These are phyloP conservation scores for Eriocheir sinensis DNA, from an alignment of 1,140 invertebrate genomes.

Conservation along the genomic window DNA sequence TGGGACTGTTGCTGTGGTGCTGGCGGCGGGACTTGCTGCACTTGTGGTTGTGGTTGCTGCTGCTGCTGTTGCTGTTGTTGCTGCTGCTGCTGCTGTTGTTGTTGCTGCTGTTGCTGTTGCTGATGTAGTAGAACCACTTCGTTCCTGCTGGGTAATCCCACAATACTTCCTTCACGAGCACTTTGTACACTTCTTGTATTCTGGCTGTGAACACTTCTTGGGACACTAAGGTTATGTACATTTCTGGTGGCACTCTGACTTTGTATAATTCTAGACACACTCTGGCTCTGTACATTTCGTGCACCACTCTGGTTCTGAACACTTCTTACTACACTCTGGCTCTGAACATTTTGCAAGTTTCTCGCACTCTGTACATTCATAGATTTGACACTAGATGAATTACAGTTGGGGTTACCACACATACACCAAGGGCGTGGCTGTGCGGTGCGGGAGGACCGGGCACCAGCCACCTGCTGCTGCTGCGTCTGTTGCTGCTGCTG, in stretches of 20 bases:
- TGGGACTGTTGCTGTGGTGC: conserved; percentile 50
- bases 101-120: conserved; percentile 51
- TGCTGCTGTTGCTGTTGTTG: conserved; percentile 52
- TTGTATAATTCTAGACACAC: conserved; percentile 61
- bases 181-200: conserved; percentile 66
- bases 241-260: conserved; percentile 58
- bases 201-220: conserved; percentile 59
- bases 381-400: conserved; percentile 75
- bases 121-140: conserved; percentile 41
- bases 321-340: conserved; percentile 65
- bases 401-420: conserved; percentile 73
- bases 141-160: conserved; percentile 43
- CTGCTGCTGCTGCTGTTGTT: conserved; percentile 36
- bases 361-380: conserved; percentile 71
- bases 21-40: conserved; percentile 27
- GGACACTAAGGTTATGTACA: conserved; percentile 51
- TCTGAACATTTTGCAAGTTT: conserved; percentile 70
- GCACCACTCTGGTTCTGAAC: conserved; percentile 65
- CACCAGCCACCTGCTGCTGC: conserved; percentile 54
- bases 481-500: conserved; percentile 54
- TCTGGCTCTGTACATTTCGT: conserved; percentile 67
- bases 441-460: conserved; percentile 35
- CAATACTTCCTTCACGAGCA: conserved; percentile 60
- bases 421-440: conserved; percentile 61
- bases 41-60: conserved; percentile 44